phyloP scores from a whole-genome alignment of 2,797 vertebrate genomes.

The Poeciliopsis infans region DNA sequence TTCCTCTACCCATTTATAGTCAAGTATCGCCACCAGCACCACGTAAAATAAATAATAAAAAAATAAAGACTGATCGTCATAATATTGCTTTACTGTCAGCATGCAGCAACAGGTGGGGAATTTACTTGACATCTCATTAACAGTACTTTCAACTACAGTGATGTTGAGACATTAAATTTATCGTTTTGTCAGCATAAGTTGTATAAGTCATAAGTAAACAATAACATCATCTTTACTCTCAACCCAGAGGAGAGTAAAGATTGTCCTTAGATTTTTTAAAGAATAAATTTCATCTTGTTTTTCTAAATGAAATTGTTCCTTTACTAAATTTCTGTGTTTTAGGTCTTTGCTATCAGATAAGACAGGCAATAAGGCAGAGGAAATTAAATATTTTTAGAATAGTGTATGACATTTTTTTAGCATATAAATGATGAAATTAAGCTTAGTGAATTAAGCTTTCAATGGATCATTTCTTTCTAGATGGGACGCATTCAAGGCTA shows the following conservation, averaged over 20 bases:
- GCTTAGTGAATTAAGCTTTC: neutral
- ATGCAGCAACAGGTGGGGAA: neutral
- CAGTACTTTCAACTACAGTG: neutral
- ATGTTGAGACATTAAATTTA: neutral
- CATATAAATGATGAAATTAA: neutral
- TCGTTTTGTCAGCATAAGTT: neutral
- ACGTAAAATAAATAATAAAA: neutral
- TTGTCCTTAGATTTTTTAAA: neutral
- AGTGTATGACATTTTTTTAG: neutral
- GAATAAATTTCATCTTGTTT: neutral
- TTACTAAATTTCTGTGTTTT: neutral
- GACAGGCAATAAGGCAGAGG: neutral
- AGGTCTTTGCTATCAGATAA: neutral
- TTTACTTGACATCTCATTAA: neutral
- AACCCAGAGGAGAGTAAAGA: neutral
- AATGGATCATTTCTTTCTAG: constrained; percentile 69
- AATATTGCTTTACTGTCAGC: neutral
- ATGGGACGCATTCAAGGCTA: constrained; percentile 89
- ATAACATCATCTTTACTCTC: neutral
- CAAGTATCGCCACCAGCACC: neutral
- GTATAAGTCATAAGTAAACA: neutral
- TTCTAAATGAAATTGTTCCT: neutral
- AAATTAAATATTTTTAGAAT: neutral
- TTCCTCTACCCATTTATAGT: neutral
- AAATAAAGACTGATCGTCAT: neutral